Conservation (phyloP, 1,140 invertebrate species). For the Hylyphantes graminicola region DNA sequence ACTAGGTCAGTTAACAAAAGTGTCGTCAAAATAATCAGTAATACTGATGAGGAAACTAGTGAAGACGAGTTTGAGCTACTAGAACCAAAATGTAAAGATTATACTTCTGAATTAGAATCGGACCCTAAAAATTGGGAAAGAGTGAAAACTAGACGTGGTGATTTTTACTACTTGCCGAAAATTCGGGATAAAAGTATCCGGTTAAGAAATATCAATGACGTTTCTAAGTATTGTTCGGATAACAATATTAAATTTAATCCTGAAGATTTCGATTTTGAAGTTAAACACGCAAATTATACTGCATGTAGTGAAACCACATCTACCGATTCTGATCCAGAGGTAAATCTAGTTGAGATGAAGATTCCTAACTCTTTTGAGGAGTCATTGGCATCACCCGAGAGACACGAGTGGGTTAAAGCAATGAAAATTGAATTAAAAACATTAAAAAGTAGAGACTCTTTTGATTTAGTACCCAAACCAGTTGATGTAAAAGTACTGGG, state of each 20-base stretch:
- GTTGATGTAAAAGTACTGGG: neutral
- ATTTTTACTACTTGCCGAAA: neutral
- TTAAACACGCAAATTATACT: neutral
- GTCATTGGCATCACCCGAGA: too few species aligned
- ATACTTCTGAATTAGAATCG: too few species aligned
- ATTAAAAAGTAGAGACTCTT: neutral
- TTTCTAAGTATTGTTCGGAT: neutral
- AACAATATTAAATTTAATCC: neutral
- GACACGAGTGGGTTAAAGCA: too few species aligned
- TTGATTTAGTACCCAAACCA: neutral
- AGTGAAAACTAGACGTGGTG: neutral
- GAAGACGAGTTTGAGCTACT: neutral
- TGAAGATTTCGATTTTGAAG: neutral
- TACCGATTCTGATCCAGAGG: neutral
- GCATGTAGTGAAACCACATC: neutral
- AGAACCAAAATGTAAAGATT: neutral
- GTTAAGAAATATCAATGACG: too few species aligned
- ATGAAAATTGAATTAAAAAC: neutral
- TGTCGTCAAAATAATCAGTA: too few species aligned
- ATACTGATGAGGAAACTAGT: neutral
- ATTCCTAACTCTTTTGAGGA: neutral
- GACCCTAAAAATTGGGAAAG: neutral
- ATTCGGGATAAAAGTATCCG: too few species aligned
- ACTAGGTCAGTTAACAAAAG: neutral
- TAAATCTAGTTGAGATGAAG: neutral